These are phyloP conservation scores for Catharus ustulatus DNA, from an alignment of 2,797 vertebrate genomes.

Conservation along the genomic window DNA sequence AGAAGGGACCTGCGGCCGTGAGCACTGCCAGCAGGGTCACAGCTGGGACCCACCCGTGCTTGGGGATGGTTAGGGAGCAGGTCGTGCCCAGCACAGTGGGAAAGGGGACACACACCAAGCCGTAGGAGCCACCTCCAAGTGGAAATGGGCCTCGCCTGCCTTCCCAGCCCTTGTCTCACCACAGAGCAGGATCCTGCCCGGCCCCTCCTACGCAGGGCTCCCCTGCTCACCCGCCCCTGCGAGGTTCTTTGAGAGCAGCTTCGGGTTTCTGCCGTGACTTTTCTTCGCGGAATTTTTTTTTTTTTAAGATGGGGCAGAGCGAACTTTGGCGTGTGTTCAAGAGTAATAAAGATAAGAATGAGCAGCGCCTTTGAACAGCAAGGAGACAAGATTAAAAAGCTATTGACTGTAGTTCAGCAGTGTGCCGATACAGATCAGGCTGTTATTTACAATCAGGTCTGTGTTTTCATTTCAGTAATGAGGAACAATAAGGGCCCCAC, in stretches of 20 bases:
- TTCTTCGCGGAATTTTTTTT: neutral
- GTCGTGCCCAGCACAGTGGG: accelerated
- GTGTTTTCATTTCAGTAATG: neutral
- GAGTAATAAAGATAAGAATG: conserved; percentile 30
- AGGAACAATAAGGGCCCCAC: neutral
- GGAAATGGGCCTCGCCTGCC: neutral
- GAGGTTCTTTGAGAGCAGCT: neutral
- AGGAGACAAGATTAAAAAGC: conserved; percentile 31
- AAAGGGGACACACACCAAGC: neutral
- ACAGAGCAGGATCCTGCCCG: neutral
- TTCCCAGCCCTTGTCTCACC: neutral
- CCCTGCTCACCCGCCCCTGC: neutral
- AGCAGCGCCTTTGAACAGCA: neutral
- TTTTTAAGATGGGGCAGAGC: neutral
- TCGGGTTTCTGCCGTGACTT: neutral
- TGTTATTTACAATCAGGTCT: neutral
- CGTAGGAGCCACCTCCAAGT: neutral
- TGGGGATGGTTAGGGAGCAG: neutral
- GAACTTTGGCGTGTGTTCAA: neutral
- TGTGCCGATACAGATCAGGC: neutral
- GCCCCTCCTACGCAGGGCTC: neutral
- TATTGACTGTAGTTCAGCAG: neutral
- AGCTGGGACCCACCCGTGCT: neutral
- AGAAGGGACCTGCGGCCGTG: accelerated
- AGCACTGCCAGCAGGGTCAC: neutral